phyloP scores from a whole-genome alignment of 1,140 invertebrate genomes.

The Spodoptera litura region DNA sequence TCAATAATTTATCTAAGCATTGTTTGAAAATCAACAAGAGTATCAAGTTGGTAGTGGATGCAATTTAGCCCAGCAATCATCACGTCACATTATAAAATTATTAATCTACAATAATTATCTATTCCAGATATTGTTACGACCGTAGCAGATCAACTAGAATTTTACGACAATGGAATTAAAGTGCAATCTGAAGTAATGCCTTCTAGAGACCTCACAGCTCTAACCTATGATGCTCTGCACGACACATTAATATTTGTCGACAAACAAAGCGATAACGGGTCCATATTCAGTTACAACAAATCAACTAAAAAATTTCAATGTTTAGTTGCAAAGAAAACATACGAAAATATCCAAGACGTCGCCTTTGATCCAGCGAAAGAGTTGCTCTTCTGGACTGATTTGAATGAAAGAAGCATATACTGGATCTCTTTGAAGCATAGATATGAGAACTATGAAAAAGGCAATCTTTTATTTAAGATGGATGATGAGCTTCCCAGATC shows the following conservation, averaged over 20 bases:
- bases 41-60: no score
- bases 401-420: slow-evolving; percentile 88
- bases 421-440: slow-evolving; percentile 82
- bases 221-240: slow-evolving; percentile 89
- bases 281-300: slow-evolving; percentile 88
- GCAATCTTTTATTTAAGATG: slow-evolving; percentile 84
- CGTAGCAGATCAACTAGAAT: slow-evolving; percentile 87
- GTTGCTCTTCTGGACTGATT: slow-evolving; percentile 90
- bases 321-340: slow-evolving; percentile 66
- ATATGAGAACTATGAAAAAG: slow-evolving; percentile 67
- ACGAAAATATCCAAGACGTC: slow-evolving; percentile 86
- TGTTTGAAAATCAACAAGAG: no score
- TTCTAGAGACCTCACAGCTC: slow-evolving; percentile 86
- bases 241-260: slow-evolving; percentile 89
- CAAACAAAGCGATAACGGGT: slow-evolving; percentile 86
- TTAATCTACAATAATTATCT: slow-evolving; percentile 43
- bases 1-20: no score
- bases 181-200: slow-evolving; percentile 82
- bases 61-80: no score
- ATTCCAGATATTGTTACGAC: slow-evolving; percentile 90
- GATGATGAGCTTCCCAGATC: slow-evolving; percentile 89
- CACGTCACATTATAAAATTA: no score
- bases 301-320: slow-evolving; percentile 74
- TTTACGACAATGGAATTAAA: slow-evolving; percentile 87
- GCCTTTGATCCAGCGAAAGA: slow-evolving; percentile 88